Evolutionary conservation across 2,113 vertebrate species (phyloP), one percentile per base, ranked within the genome.

Genomic region (Seriola dumerili): DNA sequence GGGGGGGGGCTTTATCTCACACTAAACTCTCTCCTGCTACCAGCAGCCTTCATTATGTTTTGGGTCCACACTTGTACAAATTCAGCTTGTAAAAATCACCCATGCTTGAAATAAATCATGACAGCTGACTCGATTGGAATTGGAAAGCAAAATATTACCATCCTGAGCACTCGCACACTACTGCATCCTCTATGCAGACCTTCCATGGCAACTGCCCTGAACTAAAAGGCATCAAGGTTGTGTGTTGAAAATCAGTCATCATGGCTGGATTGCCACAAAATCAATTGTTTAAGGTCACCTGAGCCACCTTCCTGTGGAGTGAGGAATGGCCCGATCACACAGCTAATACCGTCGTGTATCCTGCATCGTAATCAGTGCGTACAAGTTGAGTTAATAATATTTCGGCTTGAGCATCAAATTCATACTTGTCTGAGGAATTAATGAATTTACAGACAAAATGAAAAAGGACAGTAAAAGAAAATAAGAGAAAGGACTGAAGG

Each of bases 81-180:
- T 67, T 74, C 55, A 58, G 38, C 63, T 76, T 36, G 57, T 54
- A 83, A 76, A 70, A 78, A 68, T 62, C 70, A 72, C 8, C 66
- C 69, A 68, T 48, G n/a, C 75, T 71, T 73, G 10, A 80, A 83
- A 83, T 48, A 84, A 84, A 71, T 57, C 48, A 29, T 54, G 40
- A 66, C 36, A 3, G 62, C 58, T 34, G 29, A 78, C 66, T 75
- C 14, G 25, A 76, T 48, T 64, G 29, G 66, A 74, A 71, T 64
- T 23, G 36, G 62, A 64, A 64, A 78, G 77, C 34, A 55, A 66
- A 78, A 36, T 50, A 62, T 68, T 64, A 21, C 34, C n/a, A 42
- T 40, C 19, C 57, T 29, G 40, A 76, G 57, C 55, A 57, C 66
- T 17, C 23, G 10, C 36, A 38, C 19, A 11, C 14, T 13, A 11